phyloP scores from a whole-genome alignment of 2,113 vertebrate genomes.

The Dasyornis broadbenti region DNA sequence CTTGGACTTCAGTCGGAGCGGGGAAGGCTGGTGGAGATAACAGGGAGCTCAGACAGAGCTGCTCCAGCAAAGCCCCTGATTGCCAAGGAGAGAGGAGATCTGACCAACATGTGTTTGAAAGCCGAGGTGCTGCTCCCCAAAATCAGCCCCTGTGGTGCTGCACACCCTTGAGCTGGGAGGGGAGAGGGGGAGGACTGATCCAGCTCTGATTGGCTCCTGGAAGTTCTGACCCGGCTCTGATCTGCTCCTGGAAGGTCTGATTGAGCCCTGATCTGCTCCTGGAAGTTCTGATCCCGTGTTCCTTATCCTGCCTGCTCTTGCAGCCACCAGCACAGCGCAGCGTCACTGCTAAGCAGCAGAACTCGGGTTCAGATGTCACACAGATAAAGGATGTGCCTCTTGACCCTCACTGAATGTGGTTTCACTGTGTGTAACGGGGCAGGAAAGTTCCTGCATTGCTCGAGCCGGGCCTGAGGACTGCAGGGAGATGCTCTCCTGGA shows the following conservation, averaged over 20 bases:
- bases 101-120: background rate
- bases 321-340: background rate
- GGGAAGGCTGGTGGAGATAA: background rate
- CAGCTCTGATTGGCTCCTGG: background rate
- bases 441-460: background rate
- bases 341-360: background rate
- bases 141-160: background rate
- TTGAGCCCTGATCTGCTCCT: background rate
- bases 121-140: background rate
- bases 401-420: background rate
- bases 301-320: background rate
- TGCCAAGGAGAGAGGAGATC: background rate
- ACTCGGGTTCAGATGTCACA: background rate
- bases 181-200: background rate
- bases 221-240: background rate
- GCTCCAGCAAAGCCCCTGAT: background rate
- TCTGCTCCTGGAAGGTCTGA: background rate
- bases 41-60: accelerated
- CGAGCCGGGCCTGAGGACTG: background rate
- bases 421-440: background rate
- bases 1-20: background rate
- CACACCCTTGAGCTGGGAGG: accelerated
- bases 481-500: background rate
- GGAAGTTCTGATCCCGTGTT: background rate
- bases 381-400: background rate